Percentiles rank a stretch among this genome's conserved stretches.
Evolutionary conservation across 2,888 invertebrate genomes (phyloP).

Genomic region (Aricia artaxerxes): DNA sequence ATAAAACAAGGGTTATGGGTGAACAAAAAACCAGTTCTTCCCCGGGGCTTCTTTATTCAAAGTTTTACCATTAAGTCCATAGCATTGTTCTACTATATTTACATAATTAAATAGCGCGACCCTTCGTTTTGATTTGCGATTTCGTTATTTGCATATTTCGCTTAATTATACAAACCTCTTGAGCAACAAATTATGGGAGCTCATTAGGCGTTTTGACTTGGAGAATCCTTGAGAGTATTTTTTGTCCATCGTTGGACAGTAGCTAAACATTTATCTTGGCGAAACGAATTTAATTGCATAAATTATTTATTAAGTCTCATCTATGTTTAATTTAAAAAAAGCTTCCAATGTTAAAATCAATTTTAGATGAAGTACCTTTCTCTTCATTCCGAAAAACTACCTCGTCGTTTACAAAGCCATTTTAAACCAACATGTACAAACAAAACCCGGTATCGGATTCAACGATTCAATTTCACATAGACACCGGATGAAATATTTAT

Average conservation of each 20-base stretch:
- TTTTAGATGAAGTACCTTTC: neutral
- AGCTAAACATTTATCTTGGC: neutral
- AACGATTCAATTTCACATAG: slow-evolving; percentile 24
- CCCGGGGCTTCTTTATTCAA: slow-evolving; percentile 66
- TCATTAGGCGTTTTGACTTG: slow-evolving; percentile 25
- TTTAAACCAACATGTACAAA: slow-evolving; percentile 9
- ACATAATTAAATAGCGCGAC: slow-evolving; percentile 74
- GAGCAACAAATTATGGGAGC: slow-evolving; percentile 36
- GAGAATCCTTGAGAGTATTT: slow-evolving; percentile 9
- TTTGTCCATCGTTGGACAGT: neutral
- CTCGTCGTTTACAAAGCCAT: neutral
- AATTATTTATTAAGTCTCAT: neutral
- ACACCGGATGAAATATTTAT: slow-evolving; percentile 49
- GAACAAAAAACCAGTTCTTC: slow-evolving; percentile 49
- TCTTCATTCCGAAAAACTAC: neutral
- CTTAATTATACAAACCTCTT: slow-evolving; percentile 55
- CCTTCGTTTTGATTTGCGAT: slow-evolving; percentile 71
- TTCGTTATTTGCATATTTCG: slow-evolving; percentile 69
- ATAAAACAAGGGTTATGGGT: slow-evolving; percentile 11
- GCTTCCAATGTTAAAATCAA: neutral
- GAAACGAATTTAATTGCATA: neutral
- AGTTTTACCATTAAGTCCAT: slow-evolving; percentile 67
- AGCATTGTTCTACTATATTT: slow-evolving; percentile 75
- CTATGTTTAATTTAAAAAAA: neutral
- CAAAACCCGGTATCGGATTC: neutral